Conservation (phyloP, 2,888 invertebrate genomes). For the Tineola bisselliella region DNA sequence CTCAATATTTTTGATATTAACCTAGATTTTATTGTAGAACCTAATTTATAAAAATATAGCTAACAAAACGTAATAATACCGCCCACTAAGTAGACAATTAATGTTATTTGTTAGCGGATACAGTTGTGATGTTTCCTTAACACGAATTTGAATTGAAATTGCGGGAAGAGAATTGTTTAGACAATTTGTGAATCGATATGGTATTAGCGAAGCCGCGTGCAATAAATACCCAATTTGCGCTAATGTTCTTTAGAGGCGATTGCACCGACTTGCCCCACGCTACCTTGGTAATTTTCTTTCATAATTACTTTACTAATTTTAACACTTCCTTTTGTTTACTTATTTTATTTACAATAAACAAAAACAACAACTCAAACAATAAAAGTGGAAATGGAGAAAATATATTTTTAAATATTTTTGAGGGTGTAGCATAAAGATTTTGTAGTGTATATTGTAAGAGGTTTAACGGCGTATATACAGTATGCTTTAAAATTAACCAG, state of each 20-base stretch:
- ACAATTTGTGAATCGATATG: background rate
- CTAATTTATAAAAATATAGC: background rate
- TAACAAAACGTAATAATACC: background rate
- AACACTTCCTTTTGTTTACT: background rate
- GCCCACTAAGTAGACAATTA: too few relatives aligned
- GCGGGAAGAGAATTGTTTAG: background rate
- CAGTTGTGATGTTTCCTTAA: background rate
- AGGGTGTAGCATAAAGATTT: background rate
- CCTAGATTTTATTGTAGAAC: background rate
- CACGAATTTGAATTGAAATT: slow-evolving; percentile 5
- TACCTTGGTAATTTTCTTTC: slow-evolving; percentile 27
- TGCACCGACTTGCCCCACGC: slow-evolving; percentile 16
- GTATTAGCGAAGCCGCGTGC: slow-evolving; percentile 17
- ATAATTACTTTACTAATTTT: slow-evolving; percentile 26
- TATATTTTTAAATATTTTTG: background rate
- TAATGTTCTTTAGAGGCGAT: slow-evolving; percentile 17
- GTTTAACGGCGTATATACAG: background rate
- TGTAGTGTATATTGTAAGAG: background rate
- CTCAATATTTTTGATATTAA: background rate
- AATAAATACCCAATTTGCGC: slow-evolving; percentile 30
- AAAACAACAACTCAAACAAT: background rate
- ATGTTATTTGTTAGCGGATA: background rate
- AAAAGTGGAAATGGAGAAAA: background rate
- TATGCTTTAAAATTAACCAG: background rate
- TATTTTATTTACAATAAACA: background rate